phyloP scores from a whole-genome alignment of 2,888 invertebrate genomes.

The Heliconius ismenius region DNA sequence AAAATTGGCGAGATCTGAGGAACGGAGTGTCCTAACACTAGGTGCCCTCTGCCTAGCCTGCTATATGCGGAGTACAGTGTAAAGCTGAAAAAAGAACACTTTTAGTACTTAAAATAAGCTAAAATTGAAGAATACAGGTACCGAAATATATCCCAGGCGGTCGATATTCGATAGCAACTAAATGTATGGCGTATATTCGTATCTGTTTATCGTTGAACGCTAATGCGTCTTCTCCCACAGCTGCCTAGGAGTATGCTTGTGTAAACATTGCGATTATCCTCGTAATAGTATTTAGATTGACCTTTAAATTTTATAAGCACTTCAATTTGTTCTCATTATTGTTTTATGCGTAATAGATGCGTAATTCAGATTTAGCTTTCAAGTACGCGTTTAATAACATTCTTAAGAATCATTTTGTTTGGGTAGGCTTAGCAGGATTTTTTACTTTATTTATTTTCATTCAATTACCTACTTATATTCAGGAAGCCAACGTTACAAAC shows the following conservation, averaged over 20 bases:
- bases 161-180: neutral
- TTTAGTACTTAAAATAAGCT: neutral
- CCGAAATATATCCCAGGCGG: neutral
- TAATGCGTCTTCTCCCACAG: conserved; percentile 6
- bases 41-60: too few species aligned
- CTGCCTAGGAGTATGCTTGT: neutral
- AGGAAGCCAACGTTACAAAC: too few species aligned
- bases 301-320: conserved; percentile 19
- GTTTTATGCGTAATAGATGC: neutral
- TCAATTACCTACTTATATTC: too few species aligned
- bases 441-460: too few species aligned
- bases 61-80: neutral
- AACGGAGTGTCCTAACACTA: too few species aligned
- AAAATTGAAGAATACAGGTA: neutral
- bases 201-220: conserved; percentile 12
- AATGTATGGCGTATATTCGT: conserved; percentile 4
- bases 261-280: conserved; percentile 16
- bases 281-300: conserved; percentile 8
- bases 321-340: conserved; percentile 3
- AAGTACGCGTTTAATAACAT: neutral
- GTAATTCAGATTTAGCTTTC: neutral
- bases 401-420: neutral
- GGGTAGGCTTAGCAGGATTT: too few species aligned
- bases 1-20: too few species aligned
- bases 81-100: neutral